These are phyloP conservation scores for Maniola jurtina DNA, from an alignment of 1,140 invertebrate genomes.

Conservation along the genomic window DNA sequence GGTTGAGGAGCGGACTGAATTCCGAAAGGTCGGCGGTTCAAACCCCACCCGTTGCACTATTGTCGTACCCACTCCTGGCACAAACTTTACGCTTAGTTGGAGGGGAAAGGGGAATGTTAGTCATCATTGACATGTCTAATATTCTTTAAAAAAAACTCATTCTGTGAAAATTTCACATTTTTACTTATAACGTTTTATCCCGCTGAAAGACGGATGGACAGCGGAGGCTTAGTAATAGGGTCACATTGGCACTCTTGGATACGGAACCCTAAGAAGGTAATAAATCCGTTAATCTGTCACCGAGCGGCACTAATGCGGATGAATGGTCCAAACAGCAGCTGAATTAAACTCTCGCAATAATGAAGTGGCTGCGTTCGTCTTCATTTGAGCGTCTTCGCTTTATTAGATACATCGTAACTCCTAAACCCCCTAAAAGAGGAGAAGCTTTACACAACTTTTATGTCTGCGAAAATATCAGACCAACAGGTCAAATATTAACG, in stretches of 20 bases:
- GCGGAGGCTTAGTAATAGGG: too few species aligned
- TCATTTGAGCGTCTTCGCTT: constrained; percentile 51
- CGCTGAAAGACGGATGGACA: too few species aligned
- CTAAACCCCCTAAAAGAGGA: background rate
- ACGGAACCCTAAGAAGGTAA: constrained; percentile 36
- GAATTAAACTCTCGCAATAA: constrained; percentile 65
- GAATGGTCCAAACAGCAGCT: constrained; percentile 55
- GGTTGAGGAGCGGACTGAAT: too few species aligned
- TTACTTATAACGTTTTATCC: too few species aligned
- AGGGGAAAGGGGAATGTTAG: too few species aligned
- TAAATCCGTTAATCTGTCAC: constrained; percentile 62
- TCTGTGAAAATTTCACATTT: too few species aligned
- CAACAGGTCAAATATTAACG: background rate
- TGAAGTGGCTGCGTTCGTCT: constrained; percentile 63
- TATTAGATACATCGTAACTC: constrained; percentile 56
- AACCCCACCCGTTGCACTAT: too few species aligned
- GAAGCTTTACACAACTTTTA: background rate
- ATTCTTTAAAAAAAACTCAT: too few species aligned
- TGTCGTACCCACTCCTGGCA: too few species aligned
- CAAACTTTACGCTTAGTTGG: too few species aligned
- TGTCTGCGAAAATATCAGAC: background rate
- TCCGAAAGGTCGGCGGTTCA: too few species aligned
- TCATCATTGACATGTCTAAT: too few species aligned
- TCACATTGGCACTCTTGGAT: background rate
- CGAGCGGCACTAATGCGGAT: constrained; percentile 50